Evolutionary conservation across 2,797 vertebrate species (phyloP).

Genomic region (Acridotheres tristis): DNA sequence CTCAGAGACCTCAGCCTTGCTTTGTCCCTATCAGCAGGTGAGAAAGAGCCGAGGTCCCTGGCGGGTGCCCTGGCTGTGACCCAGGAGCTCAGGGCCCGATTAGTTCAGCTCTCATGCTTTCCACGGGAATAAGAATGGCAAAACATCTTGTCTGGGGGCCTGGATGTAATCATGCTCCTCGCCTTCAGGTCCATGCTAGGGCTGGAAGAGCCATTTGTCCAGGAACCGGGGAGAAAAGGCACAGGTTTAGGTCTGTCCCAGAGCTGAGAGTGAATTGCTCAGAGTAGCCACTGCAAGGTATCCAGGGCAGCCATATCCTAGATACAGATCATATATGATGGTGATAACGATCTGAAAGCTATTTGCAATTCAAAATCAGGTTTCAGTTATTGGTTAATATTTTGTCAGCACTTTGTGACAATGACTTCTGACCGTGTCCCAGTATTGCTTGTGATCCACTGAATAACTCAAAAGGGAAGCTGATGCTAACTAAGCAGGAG

Average conservation of each 20-base stretch:
- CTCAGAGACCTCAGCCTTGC: not conserved
- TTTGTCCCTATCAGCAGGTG: slow-evolving; percentile 56
- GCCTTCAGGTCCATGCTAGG: not conserved
- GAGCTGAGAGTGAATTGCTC: not conserved
- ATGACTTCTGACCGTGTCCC: not conserved
- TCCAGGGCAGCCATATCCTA: not conserved
- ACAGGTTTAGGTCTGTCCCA: not conserved
- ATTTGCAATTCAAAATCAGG: not conserved
- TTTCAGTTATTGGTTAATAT: not conserved
- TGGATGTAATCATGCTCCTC: not conserved
- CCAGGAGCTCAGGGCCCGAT: not conserved
- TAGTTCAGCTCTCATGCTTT: slow-evolving; percentile 47
- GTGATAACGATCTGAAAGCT: not conserved
- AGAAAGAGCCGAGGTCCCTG: not conserved
- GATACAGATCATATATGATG: not conserved
- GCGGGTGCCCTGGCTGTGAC: slow-evolving; percentile 50
- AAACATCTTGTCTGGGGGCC: not conserved
- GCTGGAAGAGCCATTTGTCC: not conserved
- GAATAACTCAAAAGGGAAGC: not conserved
- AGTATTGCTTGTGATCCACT: not conserved
- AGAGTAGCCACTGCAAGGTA: not conserved
- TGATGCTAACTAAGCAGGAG: not conserved
- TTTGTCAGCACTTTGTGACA: not conserved
- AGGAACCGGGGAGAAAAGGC: not conserved
- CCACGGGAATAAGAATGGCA: not conserved